phyloP scores from a whole-genome alignment of 2,888 invertebrate species.

The Empis stercorea region DNA sequence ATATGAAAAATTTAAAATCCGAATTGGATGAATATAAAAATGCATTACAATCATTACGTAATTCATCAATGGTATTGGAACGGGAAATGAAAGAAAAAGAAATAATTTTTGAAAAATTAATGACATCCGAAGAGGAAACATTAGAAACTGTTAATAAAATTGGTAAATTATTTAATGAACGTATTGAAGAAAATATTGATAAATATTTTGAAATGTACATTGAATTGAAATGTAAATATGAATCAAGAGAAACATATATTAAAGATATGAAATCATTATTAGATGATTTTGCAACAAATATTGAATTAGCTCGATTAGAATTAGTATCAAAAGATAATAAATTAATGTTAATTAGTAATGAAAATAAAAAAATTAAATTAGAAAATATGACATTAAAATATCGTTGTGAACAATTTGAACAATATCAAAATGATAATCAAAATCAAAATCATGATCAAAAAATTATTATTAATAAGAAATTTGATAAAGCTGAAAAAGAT shows the following conservation, averaged over 20 bases:
- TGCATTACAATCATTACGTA: slow-evolving; percentile 22
- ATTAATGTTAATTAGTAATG: slow-evolving; percentile 27
- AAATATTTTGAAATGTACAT: slow-evolving; percentile 33
- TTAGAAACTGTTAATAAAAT: slow-evolving; percentile 36
- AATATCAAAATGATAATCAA: slow-evolving; percentile 2
- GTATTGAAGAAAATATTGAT: slow-evolving; percentile 31
- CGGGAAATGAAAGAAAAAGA: slow-evolving; percentile 35
- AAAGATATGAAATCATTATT: slow-evolving; percentile 35
- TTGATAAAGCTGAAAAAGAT: slow-evolving; percentile 10
- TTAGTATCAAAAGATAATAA: slow-evolving; percentile 33
- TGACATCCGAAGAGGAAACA: slow-evolving; percentile 34
- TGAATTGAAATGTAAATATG: slow-evolving; percentile 33
- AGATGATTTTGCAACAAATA: slow-evolving; percentile 34
- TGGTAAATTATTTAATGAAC: slow-evolving; percentile 36
- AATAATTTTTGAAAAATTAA: slow-evolving; percentile 30
- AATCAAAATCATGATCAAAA: too few species aligned
- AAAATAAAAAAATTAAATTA: slow-evolving; percentile 32
- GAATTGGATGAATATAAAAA: slow-evolving; percentile 26
- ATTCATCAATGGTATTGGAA: slow-evolving; percentile 30
- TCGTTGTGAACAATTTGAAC: slow-evolving; percentile 12
- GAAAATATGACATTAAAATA: slow-evolving; percentile 33
- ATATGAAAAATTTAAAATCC: slow-evolving; percentile 22
- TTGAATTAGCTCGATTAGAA: slow-evolving; percentile 33
- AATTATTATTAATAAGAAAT: background rate
- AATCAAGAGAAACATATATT: slow-evolving; percentile 33